Conservation (phyloP, 2,113 vertebrate genomes). For the Gavialis gangeticus region DNA sequence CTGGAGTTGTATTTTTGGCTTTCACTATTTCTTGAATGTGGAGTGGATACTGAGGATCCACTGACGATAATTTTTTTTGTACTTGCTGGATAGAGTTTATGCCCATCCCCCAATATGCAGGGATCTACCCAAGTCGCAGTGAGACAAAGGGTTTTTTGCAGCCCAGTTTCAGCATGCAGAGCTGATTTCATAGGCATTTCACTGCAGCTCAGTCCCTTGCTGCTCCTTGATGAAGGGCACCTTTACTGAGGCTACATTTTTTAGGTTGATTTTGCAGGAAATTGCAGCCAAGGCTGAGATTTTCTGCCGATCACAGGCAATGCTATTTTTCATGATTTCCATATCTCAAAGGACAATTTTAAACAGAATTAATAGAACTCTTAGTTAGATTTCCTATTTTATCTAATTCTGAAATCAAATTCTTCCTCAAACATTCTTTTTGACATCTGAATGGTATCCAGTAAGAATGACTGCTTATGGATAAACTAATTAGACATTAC, state of each 20-base stretch:
- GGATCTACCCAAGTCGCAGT: too few relatives aligned
- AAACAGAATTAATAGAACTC: neutral
- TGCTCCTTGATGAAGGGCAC: too few relatives aligned
- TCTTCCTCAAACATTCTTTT: neutral
- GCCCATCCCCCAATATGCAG: too few relatives aligned
- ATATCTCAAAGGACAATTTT: neutral
- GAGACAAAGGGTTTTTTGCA: too few relatives aligned
- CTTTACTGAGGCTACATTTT: too few relatives aligned
- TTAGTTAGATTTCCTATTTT: neutral
- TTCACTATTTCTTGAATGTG: neutral
- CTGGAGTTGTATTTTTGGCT: neutral
- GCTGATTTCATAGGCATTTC: too few relatives aligned
- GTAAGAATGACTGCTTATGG: neutral
- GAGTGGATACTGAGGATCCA: neutral
- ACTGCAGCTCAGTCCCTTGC: too few relatives aligned
- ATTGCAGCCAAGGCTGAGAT: too few relatives aligned
- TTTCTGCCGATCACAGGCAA: too few relatives aligned
- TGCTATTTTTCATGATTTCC: too few relatives aligned
- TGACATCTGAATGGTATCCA: neutral
- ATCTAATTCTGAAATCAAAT: neutral
- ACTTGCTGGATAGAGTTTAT: neutral
- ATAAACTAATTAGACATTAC: neutral
- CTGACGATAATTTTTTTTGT: neutral
- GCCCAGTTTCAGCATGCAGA: too few relatives aligned
- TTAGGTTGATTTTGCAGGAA: too few relatives aligned